A percentile compares a stretch with the other conserved stretches of the same genome.
Conservation (phyloP, 23 tunicate species). For the Halocynthia roretzi region DNA sequence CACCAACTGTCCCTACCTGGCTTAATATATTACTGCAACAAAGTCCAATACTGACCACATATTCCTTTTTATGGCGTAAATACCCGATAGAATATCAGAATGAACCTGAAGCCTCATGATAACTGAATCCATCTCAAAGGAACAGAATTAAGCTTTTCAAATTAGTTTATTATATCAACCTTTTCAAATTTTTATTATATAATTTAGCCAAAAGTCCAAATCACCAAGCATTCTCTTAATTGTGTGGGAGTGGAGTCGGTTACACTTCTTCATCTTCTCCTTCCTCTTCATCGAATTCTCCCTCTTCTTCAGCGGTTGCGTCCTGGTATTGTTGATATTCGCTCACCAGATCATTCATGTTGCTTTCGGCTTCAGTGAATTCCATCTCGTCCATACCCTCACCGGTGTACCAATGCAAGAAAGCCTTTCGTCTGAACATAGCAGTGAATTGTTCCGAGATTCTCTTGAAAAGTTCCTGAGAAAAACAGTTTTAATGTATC, state of each 20-base stretch:
- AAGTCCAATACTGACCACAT: too few relatives aligned
- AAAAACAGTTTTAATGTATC: background rate
- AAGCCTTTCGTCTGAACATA: conserved; percentile 96
- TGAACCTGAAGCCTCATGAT: too few relatives aligned
- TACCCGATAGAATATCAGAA: too few relatives aligned
- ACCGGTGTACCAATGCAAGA: conserved; percentile 99
- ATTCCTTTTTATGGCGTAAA: too few relatives aligned
- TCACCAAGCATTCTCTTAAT: too few relatives aligned
- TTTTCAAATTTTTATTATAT: too few relatives aligned
- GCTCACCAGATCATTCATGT: conserved; percentile 83
- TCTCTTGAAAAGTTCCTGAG: conserved; percentile 81
- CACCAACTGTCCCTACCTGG: too few relatives aligned
- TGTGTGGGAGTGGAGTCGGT: background rate
- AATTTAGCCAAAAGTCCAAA: too few relatives aligned
- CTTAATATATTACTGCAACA: too few relatives aligned
- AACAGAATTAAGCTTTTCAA: too few relatives aligned
- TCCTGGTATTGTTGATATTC: conserved; percentile 88
- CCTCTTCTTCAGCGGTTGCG: conserved; percentile 87
- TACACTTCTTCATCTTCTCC: conserved; percentile 48
- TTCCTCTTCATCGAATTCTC: conserved; percentile 78
- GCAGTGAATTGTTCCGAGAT: conserved; percentile 91
- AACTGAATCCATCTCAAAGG: too few relatives aligned
- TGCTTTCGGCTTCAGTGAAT: conserved; percentile 94
- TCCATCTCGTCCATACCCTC: conserved; percentile 99
- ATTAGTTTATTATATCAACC: too few relatives aligned